Evolutionary conservation across 2,888 invertebrate species (phyloP).

Genomic region (Hylaea fasciaria): DNA sequence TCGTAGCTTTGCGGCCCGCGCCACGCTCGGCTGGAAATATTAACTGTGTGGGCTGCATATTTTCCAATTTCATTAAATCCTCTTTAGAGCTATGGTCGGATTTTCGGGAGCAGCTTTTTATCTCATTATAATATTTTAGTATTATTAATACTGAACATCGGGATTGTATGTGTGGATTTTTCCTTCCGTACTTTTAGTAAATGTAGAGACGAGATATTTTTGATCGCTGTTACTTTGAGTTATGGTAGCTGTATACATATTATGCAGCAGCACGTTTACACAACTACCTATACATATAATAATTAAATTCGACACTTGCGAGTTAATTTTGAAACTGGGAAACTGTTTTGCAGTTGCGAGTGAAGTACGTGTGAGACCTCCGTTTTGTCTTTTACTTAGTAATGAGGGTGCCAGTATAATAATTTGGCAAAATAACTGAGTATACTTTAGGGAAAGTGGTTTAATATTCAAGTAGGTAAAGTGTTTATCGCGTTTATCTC

Average conservation of each 20-base stretch:
- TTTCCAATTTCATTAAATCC: constrained; percentile 59
- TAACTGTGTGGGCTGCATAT: constrained; percentile 50
- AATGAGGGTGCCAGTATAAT: constrained; percentile 55
- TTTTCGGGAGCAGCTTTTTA: constrained; percentile 48
- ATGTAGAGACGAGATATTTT: constrained; percentile 9
- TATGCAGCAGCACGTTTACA: constrained; percentile 23
- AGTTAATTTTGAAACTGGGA: constrained; percentile 54
- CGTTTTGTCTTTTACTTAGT: constrained; percentile 50
- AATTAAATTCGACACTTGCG: constrained; percentile 42
- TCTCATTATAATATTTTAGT: constrained; percentile 47
- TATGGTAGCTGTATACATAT: constrained; percentile 19
- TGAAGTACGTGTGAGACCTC: constrained; percentile 52
- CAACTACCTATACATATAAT: constrained; percentile 24
- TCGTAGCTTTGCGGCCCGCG: constrained; percentile 62
- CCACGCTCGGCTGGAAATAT: constrained; percentile 50
- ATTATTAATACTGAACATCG: constrained; percentile 32
- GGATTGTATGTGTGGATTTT: constrained; percentile 11
- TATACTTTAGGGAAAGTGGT: constrained; percentile 57
- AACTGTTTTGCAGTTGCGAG: constrained; percentile 53
- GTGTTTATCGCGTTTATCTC: constrained; percentile 69
- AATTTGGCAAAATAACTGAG: constrained; percentile 59
- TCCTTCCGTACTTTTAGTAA: constrained; percentile 23
- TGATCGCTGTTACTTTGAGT: constrained; percentile 9
- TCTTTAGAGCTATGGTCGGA: constrained; percentile 51
- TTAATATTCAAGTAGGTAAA: constrained; percentile 65